Conservation (phyloP, 2,888 invertebrate genomes). For the Synanthedon myopaeformis region DNA sequence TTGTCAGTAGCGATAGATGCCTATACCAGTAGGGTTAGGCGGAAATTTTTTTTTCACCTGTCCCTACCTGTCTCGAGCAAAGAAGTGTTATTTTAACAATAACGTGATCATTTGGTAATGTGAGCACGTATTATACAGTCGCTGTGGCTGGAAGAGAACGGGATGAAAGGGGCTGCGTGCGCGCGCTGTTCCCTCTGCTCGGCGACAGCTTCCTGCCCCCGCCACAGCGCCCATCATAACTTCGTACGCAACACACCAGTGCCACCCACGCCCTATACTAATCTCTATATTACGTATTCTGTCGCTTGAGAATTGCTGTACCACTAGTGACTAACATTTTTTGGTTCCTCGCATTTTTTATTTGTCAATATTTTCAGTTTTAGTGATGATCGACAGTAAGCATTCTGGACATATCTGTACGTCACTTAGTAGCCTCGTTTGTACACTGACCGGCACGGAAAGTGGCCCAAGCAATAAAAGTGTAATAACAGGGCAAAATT, state of each 20-base stretch:
- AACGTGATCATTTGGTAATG: not conserved
- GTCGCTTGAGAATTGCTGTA: not conserved
- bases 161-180: constrained; percentile 23
- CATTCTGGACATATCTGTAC: too few relatives aligned
- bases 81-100: not conserved
- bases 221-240: constrained; percentile 52
- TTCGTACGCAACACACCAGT: constrained; percentile 33
- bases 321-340: not conserved
- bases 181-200: constrained; percentile 35
- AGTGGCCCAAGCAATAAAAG: too few relatives aligned
- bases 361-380: not conserved
- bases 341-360: not conserved
- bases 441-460: too few relatives aligned
- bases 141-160: constrained; percentile 69
- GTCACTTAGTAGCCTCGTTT: too few relatives aligned
- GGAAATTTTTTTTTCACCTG: too few relatives aligned
- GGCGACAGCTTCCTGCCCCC: constrained; percentile 29
- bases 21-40: too few relatives aligned
- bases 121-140: constrained; percentile 52
- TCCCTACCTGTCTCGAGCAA: too few relatives aligned
- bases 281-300: not conserved
- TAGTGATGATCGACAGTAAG: not conserved
- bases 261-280: constrained; percentile 10
- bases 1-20: too few relatives aligned
- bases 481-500: too few relatives aligned